phyloP scores from a whole-genome alignment of 2,888 invertebrate species.

The Watsonalla cultraria region DNA sequence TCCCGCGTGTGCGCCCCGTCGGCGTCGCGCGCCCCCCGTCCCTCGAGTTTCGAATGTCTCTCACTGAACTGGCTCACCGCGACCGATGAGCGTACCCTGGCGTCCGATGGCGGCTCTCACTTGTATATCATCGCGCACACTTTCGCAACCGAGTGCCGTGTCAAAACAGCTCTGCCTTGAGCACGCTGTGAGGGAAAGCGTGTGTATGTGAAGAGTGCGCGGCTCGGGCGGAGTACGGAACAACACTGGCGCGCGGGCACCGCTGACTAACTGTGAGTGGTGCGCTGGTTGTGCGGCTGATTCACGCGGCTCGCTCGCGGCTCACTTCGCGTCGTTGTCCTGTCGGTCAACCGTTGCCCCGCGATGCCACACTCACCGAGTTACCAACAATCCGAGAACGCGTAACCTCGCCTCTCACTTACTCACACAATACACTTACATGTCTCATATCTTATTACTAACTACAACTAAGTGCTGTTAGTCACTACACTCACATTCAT shows the following conservation, averaged over 20 bases:
- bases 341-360: constrained; percentile 19
- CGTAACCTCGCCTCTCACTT: constrained; percentile 21
- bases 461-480: neutral
- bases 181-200: constrained; percentile 53
- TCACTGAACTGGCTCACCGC: constrained; percentile 72
- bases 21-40: constrained; percentile 73
- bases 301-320: constrained; percentile 40
- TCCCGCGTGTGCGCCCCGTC: constrained; percentile 70
- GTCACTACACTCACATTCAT: neutral
- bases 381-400: constrained; percentile 27
- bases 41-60: constrained; percentile 72
- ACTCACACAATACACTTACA: constrained; percentile 10
- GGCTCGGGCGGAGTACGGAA: constrained; percentile 27
- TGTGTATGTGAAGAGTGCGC: constrained; percentile 19
- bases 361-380: constrained; percentile 20
- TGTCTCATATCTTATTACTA: neutral
- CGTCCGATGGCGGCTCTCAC: constrained; percentile 71
- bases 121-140: constrained; percentile 78
- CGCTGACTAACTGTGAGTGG: constrained; percentile 21
- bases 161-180: constrained; percentile 66
- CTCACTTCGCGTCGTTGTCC: constrained; percentile 48
- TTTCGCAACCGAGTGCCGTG: constrained; percentile 74
- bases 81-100: constrained; percentile 74
- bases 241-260: constrained; percentile 19
- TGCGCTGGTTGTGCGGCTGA: constrained; percentile 27